Evolutionary conservation across 2,113 vertebrate genomes (phyloP), one percentile per base, ranked within the genome.

Genomic region (Harpagus bidentatus): DNA sequence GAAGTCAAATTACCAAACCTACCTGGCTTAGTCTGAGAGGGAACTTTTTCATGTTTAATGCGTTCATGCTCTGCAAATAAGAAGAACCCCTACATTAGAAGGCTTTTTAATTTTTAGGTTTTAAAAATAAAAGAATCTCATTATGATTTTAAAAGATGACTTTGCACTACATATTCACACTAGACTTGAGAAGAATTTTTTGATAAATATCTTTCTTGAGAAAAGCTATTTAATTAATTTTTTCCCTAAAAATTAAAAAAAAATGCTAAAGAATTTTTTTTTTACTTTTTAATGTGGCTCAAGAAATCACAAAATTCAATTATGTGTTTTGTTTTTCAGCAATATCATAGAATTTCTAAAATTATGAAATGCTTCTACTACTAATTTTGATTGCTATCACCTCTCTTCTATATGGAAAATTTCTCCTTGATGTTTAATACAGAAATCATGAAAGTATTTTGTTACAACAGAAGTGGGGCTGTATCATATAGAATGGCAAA

Each of bases 21-120:
- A 98, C 98, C 97, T 98, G 96, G 59, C 81, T 98, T 98, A 63
- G 34, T 42, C 61, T 93, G 97, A 86, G 91, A 82, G 79, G 71
- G 1, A 72, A 45, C 23, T 93, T 97, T 98, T 91, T 97, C 97
- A 25, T 55, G 82, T 91, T 97, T 98, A 36, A 52, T 3, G 6
- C 1, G 55, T 28, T 93, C 82, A 12, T 96, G 90, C 90, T 97
- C 98, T 98, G 96, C 38, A 98, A 97, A 97, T 22, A 80, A 95
- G 67, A 91, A 96, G 58, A 87, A 90, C 3, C 23, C 29, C 9
- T 34, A 16, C 25, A 52, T 97, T 94, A 86, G 93, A 50, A 29
- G 2, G 4, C 0, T 66, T 81, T 45, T 52, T 59, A 58, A 20
- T 48, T 74, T 82, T 65, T 52, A 10, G 10, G 43, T 38, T 90